phyloP scores from a whole-genome alignment of 2,888 invertebrate genomes.

The Metalampra italica region DNA sequence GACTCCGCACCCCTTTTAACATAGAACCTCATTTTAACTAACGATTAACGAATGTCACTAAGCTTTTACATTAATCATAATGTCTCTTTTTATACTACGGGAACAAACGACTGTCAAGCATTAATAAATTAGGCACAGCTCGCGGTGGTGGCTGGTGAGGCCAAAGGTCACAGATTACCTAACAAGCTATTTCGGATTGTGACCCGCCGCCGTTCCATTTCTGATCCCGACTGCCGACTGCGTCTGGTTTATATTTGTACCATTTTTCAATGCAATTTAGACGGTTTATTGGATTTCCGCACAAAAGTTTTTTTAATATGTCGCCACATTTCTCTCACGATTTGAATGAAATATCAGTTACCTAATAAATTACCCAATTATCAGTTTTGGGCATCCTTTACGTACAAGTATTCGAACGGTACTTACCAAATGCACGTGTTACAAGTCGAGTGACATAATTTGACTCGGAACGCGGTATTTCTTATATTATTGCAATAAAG shows the following conservation, averaged over 20 bases:
- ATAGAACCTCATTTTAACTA: too few species aligned
- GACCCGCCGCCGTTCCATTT: conserved; percentile 55
- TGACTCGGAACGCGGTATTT: too few species aligned
- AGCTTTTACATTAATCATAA: conserved; percentile 1
- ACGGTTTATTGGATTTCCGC: neutral
- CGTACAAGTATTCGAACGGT: too few species aligned
- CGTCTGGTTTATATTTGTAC: conserved; percentile 26
- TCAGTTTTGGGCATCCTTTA: too few species aligned
- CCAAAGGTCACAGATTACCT: conserved; percentile 46
- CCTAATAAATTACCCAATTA: too few species aligned
- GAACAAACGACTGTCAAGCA: conserved; percentile 19
- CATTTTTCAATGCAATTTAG: conserved; percentile 7
- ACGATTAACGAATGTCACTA: too few species aligned
- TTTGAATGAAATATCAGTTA: too few species aligned
- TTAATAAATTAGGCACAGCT: conserved; percentile 64
- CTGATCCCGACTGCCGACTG: conserved; percentile 31
- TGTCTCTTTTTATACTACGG: conserved; percentile 1
- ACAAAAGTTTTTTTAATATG: neutral
- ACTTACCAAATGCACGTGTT: too few species aligned
- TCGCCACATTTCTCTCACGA: neutral
- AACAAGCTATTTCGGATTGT: conserved; percentile 59
- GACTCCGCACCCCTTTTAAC: too few species aligned
- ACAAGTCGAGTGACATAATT: too few species aligned
- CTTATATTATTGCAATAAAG: too few species aligned
- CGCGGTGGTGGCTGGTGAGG: conserved; percentile 41